These are phyloP conservation scores for Oscheius sp. DNA, from an alignment of 2,888 invertebrate species.

Conservation along the genomic window DNA sequence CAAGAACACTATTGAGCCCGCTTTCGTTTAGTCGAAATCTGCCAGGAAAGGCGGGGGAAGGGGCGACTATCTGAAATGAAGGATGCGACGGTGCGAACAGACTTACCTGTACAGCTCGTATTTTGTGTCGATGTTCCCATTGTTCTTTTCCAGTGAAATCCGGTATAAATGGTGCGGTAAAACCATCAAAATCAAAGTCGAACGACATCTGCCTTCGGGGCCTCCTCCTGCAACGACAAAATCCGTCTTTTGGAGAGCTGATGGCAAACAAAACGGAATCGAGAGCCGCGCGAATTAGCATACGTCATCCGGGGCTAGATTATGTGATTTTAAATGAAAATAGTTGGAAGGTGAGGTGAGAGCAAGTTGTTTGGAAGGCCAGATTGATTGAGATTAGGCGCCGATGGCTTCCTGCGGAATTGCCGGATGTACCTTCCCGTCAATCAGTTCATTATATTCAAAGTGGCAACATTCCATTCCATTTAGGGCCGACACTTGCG, in stretches of 20 bases:
- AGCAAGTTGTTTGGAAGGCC: not conserved
- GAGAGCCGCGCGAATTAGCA: constrained; percentile 37
- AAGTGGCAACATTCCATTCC: not conserved
- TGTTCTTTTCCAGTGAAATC: constrained; percentile 65
- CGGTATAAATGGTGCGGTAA: constrained; percentile 64
- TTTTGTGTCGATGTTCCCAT: constrained; percentile 67
- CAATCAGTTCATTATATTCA: too few species aligned
- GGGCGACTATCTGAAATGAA: constrained; percentile 60
- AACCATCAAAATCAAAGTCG: constrained; percentile 61
- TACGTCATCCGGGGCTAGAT: constrained; percentile 31
- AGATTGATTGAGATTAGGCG: constrained; percentile 14
- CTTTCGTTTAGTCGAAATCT: constrained; percentile 68
- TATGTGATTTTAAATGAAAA: constrained; percentile 2
- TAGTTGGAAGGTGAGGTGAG: not conserved
- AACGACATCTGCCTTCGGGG: constrained; percentile 55
- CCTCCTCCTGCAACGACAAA: not conserved
- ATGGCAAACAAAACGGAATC: constrained; percentile 28
- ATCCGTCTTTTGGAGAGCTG: constrained; percentile 20
- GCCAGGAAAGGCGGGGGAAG: constrained; percentile 59
- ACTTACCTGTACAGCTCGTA: constrained; percentile 68
- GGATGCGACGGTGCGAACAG: not conserved
- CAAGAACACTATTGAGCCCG: constrained; percentile 68
- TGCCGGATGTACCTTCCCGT: not conserved
- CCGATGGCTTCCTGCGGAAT: constrained; percentile 18
- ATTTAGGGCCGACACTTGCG: too few species aligned